Evolutionary conservation across 1,140 invertebrate species (phyloP), one percentile per base, ranked within the genome.

Genomic region (Ostrea denselamellosa): DNA sequence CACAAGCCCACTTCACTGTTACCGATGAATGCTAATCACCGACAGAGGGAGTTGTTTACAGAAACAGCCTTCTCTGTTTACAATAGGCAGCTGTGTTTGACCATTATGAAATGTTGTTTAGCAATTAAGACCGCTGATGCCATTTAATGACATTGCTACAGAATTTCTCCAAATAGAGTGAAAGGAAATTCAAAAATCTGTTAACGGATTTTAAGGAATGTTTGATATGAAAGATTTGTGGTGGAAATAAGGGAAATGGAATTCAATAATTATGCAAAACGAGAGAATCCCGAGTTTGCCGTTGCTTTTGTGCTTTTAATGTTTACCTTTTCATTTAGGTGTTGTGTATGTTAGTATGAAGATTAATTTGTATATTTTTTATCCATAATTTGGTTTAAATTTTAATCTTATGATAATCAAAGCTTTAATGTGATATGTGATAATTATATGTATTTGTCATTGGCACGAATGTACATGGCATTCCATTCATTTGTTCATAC

Each of bases 21-120:
- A 65, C 25, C 19, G 52, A 22, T 85, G 25, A 9, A n/a, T 58
- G 14, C 25, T 65, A 58, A 56, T 56, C 56, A 58, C 52, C 56
- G 85, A 58, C 85, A 56, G 85, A 58, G 56, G 85, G 85, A 8
- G 28, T 14, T 85, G 56, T 85, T 85, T 56, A 56, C 85, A 85
- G 22, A 85, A 22, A 14, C 25, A 62, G 34, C 14, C 9, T 34
- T 56, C 85, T n/a, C 22, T 77, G 68, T 77, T 77, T 77, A 28
- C 68, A 77, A 34, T 25, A 28, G 68, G 68, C 68, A 77, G 68
- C 68, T 77, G 68, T 77, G 28, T 77, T 34, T 77, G 28, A 77
- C 25, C 68, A 10, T 83, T 83, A 12, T 19, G 82, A 52, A 83
- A 34, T 19, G 44, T 17, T 54, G 54, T 83, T 83, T 44, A 28